A percentile compares a stretch with the other conserved stretches of the same genome.
Conservation (phyloP, 1,140 invertebrate genomes). For the Psix sp. region DNA sequence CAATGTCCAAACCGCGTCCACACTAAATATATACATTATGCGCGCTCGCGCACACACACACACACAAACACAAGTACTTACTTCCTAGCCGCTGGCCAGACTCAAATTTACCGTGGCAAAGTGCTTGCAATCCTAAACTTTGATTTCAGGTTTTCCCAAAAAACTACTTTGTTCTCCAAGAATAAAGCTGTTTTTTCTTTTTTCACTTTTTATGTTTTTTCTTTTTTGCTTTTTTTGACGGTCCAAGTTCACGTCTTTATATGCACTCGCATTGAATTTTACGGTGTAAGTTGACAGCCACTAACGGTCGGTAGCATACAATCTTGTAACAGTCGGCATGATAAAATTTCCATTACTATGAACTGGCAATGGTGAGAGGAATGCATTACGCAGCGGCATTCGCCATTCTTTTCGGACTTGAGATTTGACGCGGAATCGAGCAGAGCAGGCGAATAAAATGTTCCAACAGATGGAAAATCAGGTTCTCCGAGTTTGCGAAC, state of each 20-base stretch:
- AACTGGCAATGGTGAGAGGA: conserved; percentile 28
- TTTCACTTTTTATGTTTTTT: conserved; percentile 1
- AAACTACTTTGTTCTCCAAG: too few species aligned
- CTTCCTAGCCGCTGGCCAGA: too few species aligned
- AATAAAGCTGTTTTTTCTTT: too few species aligned
- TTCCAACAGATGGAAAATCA: too few species aligned
- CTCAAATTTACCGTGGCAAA: too few species aligned
- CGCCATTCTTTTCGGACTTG: conserved; percentile 25
- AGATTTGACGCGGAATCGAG: too few species aligned
- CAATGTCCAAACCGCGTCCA: conserved; percentile 23
- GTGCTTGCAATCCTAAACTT: too few species aligned
- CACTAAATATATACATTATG: conserved; percentile 31
- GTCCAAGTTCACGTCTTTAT: conserved; percentile 21
- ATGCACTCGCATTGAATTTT: conserved; percentile 28
- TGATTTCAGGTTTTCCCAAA: too few species aligned
- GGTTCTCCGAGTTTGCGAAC: conserved; percentile 5
- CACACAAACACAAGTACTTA: too few species aligned
- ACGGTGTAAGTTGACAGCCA: conserved; percentile 16
- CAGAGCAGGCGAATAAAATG: conserved; percentile 21
- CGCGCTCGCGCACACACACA: too few species aligned
- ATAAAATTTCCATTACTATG: conserved; percentile 50
- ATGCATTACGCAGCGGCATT: conserved; percentile 34
- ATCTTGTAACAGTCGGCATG: conserved; percentile 23
- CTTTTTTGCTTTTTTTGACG: conserved; percentile 5
- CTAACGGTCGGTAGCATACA: conserved; percentile 20